These are phyloP conservation scores for Lepidurus arcticus DNA, from an alignment of 1,140 invertebrate species.

Conservation along the genomic window DNA sequence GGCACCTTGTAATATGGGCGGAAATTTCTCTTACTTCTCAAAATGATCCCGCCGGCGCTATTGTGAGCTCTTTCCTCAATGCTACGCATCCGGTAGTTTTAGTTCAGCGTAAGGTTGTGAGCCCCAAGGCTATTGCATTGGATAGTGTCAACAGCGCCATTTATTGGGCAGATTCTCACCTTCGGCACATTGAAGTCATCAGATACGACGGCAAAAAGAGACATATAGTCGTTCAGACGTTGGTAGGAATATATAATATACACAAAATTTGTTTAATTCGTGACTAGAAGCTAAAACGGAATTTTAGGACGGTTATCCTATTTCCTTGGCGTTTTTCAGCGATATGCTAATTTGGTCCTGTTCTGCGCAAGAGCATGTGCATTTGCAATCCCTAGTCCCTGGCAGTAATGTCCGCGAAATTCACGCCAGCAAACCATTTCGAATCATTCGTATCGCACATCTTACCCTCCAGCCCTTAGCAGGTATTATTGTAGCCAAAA, in stretches of 20 bases:
- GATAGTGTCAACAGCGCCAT: constrained; percentile 39
- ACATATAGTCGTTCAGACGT: neutral
- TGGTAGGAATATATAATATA: neutral
- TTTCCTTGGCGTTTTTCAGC: neutral
- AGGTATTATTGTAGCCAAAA: no score
- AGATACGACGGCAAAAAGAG: constrained; percentile 38
- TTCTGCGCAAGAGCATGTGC: neutral
- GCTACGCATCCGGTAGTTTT: neutral
- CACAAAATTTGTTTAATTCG: neutral
- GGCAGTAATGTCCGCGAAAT: neutral
- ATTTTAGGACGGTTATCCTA: neutral
- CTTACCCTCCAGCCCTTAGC: neutral
- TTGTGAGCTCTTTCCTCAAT: constrained; percentile 25
- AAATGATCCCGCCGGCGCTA: neutral
- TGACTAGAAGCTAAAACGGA: no score
- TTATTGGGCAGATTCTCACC: constrained; percentile 40
- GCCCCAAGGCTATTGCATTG: constrained; percentile 37
- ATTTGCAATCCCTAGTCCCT: neutral
- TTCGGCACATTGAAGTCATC: constrained; percentile 36
- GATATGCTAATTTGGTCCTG: neutral
- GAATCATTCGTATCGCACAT: neutral
- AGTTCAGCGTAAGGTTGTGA: constrained; percentile 22
- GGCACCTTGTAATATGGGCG: constrained; percentile 25
- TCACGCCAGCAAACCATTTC: neutral
- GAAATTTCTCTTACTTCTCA: constrained; percentile 1